Evolutionary conservation across 2,113 vertebrate genomes (phyloP), one percentile per base, ranked within the genome.

Genomic region (Leucosticte australis): DNA sequence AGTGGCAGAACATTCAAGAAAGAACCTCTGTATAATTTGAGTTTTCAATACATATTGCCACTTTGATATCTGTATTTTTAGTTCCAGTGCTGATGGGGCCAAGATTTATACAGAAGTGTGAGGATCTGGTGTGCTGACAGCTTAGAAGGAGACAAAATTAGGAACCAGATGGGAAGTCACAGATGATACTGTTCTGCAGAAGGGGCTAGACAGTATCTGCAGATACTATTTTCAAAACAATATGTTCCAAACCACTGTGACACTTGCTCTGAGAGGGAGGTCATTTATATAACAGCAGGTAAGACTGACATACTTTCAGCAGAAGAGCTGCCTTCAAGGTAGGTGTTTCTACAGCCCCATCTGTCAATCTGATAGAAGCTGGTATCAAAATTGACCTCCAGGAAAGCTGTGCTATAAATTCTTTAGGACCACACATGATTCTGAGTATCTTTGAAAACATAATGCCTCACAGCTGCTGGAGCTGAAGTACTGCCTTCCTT

Each of bases 351-450:
- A 69, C 20, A 65, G 42, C 50, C 27, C 28, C 4, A 11, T 79
- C 90, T 69, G 55, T 81, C 83, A 78, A 9, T 74, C 69, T 92
- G 69, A 74, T 81, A 78, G 60, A 64, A 60, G 37, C 68, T 90
- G 91, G 73, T 94, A 75, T 81, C 95, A 95, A 78, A 96, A 94
- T 14, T 92, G 53, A 71, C 71, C 80, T 92, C 65, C 60, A 83
- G 68, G 73, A 68, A 93, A 92, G 80, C 64, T 64, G 39, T 39
- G 56, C 76, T 89, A 94, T 89, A 94, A 95, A 96, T 96, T 94
- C 85, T 87, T 89, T 71, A 84, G 91, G 92, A 95, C 96, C 95
- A 97, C 95, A 97, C 94, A 89, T 78, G 92, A 91, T 84, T 89
- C 77, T 67, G 68, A 93, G 1, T 70, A 83, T 96, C 90, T 94